A percentile compares a stretch with the other conserved stretches of the same genome.
phyloP scores from a whole-genome alignment of 2,113 vertebrate species.

The Sinocyclocheilus maitianheensis region DNA sequence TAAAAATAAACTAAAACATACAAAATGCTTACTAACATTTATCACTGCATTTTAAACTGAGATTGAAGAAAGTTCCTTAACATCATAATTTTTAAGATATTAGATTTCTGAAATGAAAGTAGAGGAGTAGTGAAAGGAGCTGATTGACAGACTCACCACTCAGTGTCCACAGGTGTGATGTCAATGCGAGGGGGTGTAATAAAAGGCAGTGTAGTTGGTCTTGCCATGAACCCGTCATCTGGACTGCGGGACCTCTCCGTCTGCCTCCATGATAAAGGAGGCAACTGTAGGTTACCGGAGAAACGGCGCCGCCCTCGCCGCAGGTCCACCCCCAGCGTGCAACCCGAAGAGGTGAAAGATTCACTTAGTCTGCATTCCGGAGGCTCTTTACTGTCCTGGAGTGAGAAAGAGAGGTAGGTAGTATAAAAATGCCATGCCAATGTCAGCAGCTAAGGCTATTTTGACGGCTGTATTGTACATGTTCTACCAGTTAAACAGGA shows the following conservation, averaged over 20 bases:
- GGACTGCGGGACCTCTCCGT: constrained; percentile 83
- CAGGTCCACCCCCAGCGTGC: constrained; percentile 88
- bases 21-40: too few relatives aligned
- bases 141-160: constrained; percentile 77
- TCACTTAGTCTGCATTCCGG: constrained; percentile 86
- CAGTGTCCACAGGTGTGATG: constrained; percentile 89
- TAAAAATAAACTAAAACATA: neutral
- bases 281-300: constrained; percentile 90
- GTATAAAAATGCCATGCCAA: too few relatives aligned
- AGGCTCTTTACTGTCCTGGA: constrained; percentile 84
- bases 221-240: constrained; percentile 80
- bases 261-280: constrained; percentile 90
- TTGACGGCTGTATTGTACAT: too few relatives aligned
- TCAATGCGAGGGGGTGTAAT: constrained; percentile 86
- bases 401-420: neutral
- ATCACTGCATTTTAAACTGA: neutral
- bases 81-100: neutral
- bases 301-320: constrained; percentile 87
- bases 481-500: too few relatives aligned
- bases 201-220: constrained; percentile 89
- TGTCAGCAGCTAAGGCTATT: too few relatives aligned
- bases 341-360: constrained; percentile 86
- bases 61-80: neutral
- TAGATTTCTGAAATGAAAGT: constrained; percentile 1
- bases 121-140: neutral